Evolutionary conservation across 2,113 vertebrate species (phyloP).

Genomic region (Zingel zingel): DNA sequence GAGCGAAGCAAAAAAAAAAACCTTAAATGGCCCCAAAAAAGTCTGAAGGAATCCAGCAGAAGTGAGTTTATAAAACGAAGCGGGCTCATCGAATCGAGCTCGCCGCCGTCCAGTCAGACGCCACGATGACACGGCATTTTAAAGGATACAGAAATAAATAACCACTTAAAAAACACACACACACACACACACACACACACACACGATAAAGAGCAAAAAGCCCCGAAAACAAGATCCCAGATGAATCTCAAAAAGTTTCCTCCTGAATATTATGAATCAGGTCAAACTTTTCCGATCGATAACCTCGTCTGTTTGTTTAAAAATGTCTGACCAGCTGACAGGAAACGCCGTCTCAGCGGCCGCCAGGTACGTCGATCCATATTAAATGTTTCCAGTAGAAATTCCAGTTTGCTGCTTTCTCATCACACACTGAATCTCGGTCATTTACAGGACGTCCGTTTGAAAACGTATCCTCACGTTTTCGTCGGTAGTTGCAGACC

Average conservation of each 20-base stretch:
- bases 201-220: not conserved
- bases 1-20: slow-evolving; percentile 34
- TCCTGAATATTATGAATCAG: slow-evolving; percentile 4
- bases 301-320: not conserved
- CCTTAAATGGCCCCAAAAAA: slow-evolving; percentile 20
- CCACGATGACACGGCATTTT: not conserved
- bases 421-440: too few species aligned
- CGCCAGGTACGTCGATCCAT: not conserved
- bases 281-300: not conserved
- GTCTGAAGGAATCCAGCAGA: not conserved
- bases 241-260: not conserved
- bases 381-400: not conserved
- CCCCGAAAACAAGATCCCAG: not conserved
- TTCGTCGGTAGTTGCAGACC: not conserved
- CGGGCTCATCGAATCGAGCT: not conserved
- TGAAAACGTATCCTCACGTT: not conserved
- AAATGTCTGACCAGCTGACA: not conserved
- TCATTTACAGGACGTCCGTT: too few species aligned
- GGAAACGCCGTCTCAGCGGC: not conserved
- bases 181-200: not conserved
- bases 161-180: not conserved
- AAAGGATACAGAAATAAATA: slow-evolving; percentile 35
- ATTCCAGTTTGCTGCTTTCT: not conserved
- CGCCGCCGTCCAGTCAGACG: not conserved
- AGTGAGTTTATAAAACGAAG: slow-evolving; percentile 6